phyloP scores from a whole-genome alignment of 2,797 vertebrate species.

The Sebastiscus albofasciatus region DNA sequence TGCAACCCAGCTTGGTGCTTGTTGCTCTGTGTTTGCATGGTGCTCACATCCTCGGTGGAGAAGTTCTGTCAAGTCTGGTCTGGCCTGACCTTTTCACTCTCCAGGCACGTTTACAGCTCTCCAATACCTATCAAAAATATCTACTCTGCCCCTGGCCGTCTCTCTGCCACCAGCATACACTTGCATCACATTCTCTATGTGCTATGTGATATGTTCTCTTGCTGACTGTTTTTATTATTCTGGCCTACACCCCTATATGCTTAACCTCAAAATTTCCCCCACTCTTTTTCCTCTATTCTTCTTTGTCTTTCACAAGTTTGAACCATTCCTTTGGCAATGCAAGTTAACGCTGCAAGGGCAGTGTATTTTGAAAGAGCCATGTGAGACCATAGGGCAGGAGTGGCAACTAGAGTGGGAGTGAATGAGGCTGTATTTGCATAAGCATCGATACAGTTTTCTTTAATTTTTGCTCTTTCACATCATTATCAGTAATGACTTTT shows the following conservation, averaged over 20 bases:
- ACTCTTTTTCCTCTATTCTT: conserved; percentile 13
- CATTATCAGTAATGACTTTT: conserved; percentile 9
- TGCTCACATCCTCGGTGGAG: conserved; percentile 69
- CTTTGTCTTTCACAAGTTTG: conserved; percentile 19
- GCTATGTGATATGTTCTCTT: background rate
- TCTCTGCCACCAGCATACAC: conserved; percentile 47
- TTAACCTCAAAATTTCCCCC: conserved; percentile 43
- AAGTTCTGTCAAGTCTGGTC: conserved; percentile 69
- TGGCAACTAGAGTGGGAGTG: conserved; percentile 11
- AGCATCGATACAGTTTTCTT: conserved; percentile 7
- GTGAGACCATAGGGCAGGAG: conserved; percentile 11
- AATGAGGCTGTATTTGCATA: conserved; percentile 34
- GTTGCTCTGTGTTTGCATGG: conserved; percentile 70
- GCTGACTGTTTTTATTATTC: conserved; percentile 39
- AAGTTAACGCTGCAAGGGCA: conserved; percentile 20
- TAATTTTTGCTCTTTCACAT: background rate
- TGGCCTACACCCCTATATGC: conserved; percentile 18
- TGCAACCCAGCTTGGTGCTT: conserved; percentile 43
- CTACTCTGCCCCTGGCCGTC: conserved; percentile 28
- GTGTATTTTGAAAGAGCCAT: conserved; percentile 12
- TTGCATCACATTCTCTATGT: conserved; percentile 39
- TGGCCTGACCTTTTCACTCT: conserved; percentile 79
- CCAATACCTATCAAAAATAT: conserved; percentile 71
- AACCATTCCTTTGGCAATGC: conserved; percentile 24
- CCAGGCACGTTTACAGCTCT: conserved; percentile 68